phyloP scores from a whole-genome alignment of 2,888 invertebrate species.

The Hemicrepidius hirtus region DNA sequence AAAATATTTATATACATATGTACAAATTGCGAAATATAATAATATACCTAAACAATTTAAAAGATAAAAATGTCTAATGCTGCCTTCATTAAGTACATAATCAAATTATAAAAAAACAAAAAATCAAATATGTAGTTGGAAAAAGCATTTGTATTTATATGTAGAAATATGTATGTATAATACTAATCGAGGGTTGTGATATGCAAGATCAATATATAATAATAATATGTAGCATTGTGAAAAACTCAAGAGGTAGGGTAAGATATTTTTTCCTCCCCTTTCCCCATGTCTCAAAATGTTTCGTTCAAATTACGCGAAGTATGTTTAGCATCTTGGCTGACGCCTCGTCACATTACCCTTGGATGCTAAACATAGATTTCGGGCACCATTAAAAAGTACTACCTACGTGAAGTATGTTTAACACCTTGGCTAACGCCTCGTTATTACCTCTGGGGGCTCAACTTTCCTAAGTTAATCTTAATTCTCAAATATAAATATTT shows the following conservation, averaged over 20 bases:
- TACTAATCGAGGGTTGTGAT: slow-evolving; percentile 48
- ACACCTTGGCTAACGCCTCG: too few relatives aligned
- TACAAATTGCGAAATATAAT: slow-evolving; percentile 44
- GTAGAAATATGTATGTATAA: slow-evolving; percentile 41
- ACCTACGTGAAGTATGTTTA: too few relatives aligned
- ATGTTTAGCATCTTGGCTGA: too few relatives aligned
- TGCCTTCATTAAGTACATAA: slow-evolving; percentile 48
- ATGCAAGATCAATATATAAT: slow-evolving; percentile 27
- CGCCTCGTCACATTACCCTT: too few relatives aligned
- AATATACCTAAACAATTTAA: slow-evolving; percentile 40
- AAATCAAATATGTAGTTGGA: slow-evolving; percentile 42
- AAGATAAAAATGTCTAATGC: slow-evolving; percentile 48
- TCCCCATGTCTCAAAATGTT: too few relatives aligned
- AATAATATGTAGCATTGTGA: slow-evolving; percentile 38
- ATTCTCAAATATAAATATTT: too few relatives aligned
- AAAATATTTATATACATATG: slow-evolving; percentile 46
- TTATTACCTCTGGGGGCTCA: too few relatives aligned
- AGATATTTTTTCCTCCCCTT: slow-evolving; percentile 2
- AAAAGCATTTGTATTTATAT: slow-evolving; percentile 35
- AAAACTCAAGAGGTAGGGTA: slow-evolving; percentile 40
- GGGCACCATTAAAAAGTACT: too few relatives aligned
- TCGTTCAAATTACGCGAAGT: too few relatives aligned
- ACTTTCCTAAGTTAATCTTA: neutral
- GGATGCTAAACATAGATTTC: too few relatives aligned
- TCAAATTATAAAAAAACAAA: slow-evolving; percentile 32